These are phyloP conservation scores for Caenorhabditis afra DNA, from an alignment of 2,888 invertebrate genomes.

Conservation along the genomic window DNA sequence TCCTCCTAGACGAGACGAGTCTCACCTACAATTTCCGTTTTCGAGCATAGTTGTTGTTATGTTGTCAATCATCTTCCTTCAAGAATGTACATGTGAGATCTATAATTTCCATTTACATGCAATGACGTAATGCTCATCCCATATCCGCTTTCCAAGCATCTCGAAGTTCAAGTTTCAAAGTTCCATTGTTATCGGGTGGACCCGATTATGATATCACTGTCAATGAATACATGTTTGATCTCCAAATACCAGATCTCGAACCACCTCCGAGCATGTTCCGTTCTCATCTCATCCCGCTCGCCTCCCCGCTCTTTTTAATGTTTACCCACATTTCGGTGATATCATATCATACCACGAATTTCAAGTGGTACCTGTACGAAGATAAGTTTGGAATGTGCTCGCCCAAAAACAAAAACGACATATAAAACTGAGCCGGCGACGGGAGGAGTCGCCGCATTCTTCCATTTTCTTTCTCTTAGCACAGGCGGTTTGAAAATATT, in stretches of 20 bases:
- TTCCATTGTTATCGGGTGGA: neutral
- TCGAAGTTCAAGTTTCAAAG: no score
- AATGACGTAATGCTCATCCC: no score
- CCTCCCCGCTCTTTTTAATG: conserved; percentile 17
- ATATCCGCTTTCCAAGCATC: no score
- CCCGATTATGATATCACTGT: conserved; percentile 12
- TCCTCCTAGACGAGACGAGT: neutral
- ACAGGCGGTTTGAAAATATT: conserved; percentile 24
- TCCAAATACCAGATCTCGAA: neutral
- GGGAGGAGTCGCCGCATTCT: no score
- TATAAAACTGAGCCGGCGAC: conserved; percentile 18
- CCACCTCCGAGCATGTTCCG: conserved; percentile 24
- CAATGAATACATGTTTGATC: conserved; percentile 5
- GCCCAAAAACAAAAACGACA: conserved; percentile 23
- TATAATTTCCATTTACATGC: neutral
- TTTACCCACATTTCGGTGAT: conserved; percentile 47
- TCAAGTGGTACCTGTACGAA: conserved; percentile 38
- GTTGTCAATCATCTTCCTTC: conserved; percentile 6
- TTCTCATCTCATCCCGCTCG: neutral
- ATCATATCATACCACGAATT: conserved; percentile 34
- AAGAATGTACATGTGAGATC: neutral
- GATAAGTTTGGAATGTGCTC: neutral
- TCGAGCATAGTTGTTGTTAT: neutral
- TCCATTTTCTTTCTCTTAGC: neutral
- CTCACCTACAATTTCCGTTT: no score